phyloP scores from a whole-genome alignment of 2,797 vertebrate species.

The Phyllotis vaccarum region DNA sequence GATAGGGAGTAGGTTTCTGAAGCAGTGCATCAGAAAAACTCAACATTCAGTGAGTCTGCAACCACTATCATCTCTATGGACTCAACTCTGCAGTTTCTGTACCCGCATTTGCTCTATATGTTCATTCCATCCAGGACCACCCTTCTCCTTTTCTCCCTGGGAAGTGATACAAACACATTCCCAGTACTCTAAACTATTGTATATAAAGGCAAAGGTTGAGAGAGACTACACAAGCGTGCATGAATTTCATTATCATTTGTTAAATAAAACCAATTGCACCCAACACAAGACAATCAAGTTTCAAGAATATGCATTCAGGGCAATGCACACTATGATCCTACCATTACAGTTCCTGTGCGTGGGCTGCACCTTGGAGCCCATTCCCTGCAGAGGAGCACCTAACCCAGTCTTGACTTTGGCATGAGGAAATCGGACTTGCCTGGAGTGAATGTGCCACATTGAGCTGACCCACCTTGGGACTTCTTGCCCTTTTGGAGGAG shows the following conservation, averaged over 20 bases:
- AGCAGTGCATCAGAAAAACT: not conserved
- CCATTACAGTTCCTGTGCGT: no score
- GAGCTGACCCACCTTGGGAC: no score
- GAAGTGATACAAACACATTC: not conserved
- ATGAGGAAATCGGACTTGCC: no score
- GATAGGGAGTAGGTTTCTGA: not conserved
- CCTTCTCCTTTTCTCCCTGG: not conserved
- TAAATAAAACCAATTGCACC: slow-evolving; percentile 44
- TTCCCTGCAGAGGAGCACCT: no score
- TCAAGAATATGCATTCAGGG: slow-evolving; percentile 17
- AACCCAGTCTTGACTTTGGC: no score
- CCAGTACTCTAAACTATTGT: not conserved
- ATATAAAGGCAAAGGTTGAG: not conserved
- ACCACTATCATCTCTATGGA: not conserved
- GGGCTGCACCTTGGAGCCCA: no score
- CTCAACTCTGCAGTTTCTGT: not conserved
- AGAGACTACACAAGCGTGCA: not conserved
- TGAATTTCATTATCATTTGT: slow-evolving; percentile 37
- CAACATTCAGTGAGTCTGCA: not conserved
- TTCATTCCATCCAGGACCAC: not conserved
- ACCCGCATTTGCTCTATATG: not conserved
- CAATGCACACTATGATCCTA: slow-evolving; percentile 16
- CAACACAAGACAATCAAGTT: slow-evolving; percentile 27
- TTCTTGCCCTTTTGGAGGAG: no score
- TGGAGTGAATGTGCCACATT: no score